phyloP scores from a whole-genome alignment of 2,797 vertebrate genomes.

The Neopelma chrysocephalum region DNA sequence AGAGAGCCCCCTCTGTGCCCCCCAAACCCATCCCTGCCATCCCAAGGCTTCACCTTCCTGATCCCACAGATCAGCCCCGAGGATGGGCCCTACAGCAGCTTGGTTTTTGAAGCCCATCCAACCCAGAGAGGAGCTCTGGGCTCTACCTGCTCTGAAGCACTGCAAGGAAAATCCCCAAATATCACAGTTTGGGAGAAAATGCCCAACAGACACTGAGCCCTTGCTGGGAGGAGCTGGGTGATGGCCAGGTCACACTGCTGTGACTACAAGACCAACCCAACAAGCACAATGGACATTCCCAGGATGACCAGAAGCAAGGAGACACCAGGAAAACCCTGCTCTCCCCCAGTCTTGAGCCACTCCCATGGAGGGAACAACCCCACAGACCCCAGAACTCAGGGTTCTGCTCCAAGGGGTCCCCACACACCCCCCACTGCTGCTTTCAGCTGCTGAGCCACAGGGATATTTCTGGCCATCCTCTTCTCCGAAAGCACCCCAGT shows the following conservation, averaged over 20 bases:
- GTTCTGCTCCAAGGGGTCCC: not conserved
- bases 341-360: not conserved
- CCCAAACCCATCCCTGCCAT: not conserved
- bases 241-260: accelerated
- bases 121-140: not conserved
- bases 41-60: not conserved
- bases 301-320: accelerated
- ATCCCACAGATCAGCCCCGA: not conserved
- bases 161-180: accelerated
- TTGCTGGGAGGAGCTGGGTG: not conserved
- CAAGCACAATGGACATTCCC: accelerated
- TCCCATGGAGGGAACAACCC: accelerated
- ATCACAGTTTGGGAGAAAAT: accelerated
- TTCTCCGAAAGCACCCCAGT: not conserved
- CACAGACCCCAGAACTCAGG: accelerated
- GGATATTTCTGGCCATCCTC: not conserved
- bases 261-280: accelerated
- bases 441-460: accelerated
- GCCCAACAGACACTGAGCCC: accelerated
- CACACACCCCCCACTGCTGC: not conserved
- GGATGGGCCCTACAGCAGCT: not conserved
- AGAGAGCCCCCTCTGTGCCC: accelerated
- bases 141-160: not conserved
- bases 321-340: not conserved
- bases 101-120: not conserved